Percentiles rank a stretch among this genome's conserved stretches.
Evolutionary conservation across 2,113 vertebrate species (phyloP).

Genomic region (Isichthys henryi): DNA sequence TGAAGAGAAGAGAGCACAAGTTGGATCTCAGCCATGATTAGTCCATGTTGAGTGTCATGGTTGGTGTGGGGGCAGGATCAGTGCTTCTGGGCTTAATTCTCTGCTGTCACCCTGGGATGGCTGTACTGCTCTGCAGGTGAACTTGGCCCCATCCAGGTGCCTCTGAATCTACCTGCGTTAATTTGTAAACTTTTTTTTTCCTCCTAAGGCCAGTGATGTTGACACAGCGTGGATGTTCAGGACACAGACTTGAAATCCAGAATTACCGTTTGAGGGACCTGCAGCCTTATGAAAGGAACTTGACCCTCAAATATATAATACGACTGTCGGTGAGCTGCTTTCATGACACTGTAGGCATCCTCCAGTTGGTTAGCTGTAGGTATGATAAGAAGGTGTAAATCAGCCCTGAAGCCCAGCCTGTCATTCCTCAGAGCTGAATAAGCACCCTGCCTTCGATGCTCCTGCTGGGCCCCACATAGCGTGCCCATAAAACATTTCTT

Average conservation of each 20-base stretch:
- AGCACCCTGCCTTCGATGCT: neutral
- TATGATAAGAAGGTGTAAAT: neutral
- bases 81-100: neutral
- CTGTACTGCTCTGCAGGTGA: neutral
- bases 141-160: neutral
- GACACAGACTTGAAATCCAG: neutral
- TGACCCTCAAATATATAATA: neutral
- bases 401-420: neutral
- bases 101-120: conserved; percentile 16
- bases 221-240: neutral
- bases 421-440: neutral
- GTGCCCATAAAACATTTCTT: neutral
- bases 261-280: neutral
- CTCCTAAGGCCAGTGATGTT: neutral
- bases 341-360: neutral
- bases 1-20: too few species aligned
- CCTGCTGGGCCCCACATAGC: neutral
- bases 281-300: neutral
- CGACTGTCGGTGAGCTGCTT: neutral
- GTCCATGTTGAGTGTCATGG: neutral
- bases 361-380: neutral
- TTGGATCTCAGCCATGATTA: neutral
- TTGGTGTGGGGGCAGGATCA: neutral
- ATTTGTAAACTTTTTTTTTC: neutral
- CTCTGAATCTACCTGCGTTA: neutral